Evolutionary conservation across 1,140 invertebrate genomes (phyloP), one percentile per base, ranked within the genome.

Genomic region (Vollenhovia emeryi): DNA sequence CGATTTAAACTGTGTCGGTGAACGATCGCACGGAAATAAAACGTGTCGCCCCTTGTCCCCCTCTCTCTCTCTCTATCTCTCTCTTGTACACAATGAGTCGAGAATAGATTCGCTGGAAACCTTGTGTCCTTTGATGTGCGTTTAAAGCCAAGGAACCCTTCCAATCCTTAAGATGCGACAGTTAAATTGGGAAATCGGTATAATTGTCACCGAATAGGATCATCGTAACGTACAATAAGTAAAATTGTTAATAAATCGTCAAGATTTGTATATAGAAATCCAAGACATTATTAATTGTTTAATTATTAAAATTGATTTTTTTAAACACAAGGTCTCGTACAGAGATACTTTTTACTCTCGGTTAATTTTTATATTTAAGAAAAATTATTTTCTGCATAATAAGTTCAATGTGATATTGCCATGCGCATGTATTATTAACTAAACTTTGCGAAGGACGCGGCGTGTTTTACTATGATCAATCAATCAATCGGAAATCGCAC

Each of bases 1-100:
- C 55, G 86, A 88, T 84, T 88, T 52, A 73, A 87, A 64, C 40
- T 73, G 69, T 76, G 86, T 48, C 64, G 86, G 71, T 87, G 87
- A 84, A 88, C 64, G 80, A 87, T 88, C 71, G 79, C 40, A 45
- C 71, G 62, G 59, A 75, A 88, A 88, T 87, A 84, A 88, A 78
- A 73, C 64, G 40, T n/a, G n/a, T 11, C 21, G 11, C 18, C 8
- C 11, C n/a, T 60, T 75, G 5, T 75, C 24, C 13, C 24, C 3
- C 24, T 21, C 21, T 21, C 9, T 13, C 18, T 21, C 40, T 43
- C 18, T 15, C 4, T 33, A 4, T 45, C 18, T 33, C n/a, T 76
- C 27, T 62, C 43, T 78, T 30, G 21, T 1, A 36, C 27, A 76
- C 60, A 83, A 76, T 84, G 48, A 24, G 2, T 1, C 36, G 2